Conservation (phyloP, 1,140 invertebrate species). For the Branchinecta lindahli region DNA sequence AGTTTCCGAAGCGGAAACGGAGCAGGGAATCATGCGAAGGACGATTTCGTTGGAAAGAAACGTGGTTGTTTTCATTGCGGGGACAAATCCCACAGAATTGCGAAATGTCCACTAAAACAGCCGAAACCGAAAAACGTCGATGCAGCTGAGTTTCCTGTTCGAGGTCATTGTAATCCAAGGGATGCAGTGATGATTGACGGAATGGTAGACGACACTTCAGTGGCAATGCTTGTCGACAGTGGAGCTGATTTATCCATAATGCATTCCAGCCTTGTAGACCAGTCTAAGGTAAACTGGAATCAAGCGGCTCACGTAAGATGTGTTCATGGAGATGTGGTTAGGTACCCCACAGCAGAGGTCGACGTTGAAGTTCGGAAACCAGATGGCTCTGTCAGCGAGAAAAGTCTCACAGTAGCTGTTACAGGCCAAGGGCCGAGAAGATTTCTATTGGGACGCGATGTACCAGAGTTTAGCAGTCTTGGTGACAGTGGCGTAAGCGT, state of each 20-base stretch:
- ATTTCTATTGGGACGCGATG: not conserved
- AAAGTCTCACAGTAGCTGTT: not conserved
- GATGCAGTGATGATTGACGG: too few relatives aligned
- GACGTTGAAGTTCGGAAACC: not conserved
- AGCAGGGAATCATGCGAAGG: not conserved
- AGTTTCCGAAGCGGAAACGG: not conserved
- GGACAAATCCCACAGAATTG: not conserved
- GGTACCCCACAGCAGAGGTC: constrained; percentile 2
- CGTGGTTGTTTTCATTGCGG: not conserved
- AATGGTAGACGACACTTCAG: not conserved
- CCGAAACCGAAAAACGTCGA: too few relatives aligned
- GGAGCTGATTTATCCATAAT: not conserved
- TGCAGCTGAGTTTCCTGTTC: not conserved
- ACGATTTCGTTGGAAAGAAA: not conserved
- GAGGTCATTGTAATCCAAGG: not conserved
- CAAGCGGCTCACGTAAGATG: not conserved
- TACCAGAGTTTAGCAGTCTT: not conserved
- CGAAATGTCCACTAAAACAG: not conserved
- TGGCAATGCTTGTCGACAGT: not conserved
- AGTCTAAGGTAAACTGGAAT: not conserved
- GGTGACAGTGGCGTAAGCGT: not conserved
- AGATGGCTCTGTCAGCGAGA: not conserved
- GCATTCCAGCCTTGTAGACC: too few relatives aligned
- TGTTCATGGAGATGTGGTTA: not conserved
- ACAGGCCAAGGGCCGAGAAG: too few relatives aligned